Conservation (phyloP, 1,140 invertebrate genomes). For the Camponotus floridanus region DNA sequence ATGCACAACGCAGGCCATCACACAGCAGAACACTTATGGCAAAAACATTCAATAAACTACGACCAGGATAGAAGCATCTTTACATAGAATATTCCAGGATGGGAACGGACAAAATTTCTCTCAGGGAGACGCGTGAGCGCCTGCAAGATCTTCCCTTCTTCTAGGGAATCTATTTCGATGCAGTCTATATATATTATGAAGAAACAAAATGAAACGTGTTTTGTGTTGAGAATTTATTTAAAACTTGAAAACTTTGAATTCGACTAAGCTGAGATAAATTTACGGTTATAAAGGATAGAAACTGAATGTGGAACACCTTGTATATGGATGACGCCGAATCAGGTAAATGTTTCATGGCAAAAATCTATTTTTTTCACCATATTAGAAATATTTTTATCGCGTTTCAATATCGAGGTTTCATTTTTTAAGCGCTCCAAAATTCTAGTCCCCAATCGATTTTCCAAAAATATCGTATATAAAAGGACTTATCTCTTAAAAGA, state of each 20-base stretch:
- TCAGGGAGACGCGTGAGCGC: conserved; percentile 19
- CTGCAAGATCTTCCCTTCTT: background rate
- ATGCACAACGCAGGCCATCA: conserved; percentile 69
- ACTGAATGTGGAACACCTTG: background rate
- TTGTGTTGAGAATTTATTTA: background rate
- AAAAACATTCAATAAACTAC: conserved; percentile 60
- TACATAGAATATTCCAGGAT: conserved; percentile 11
- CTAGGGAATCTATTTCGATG: background rate
- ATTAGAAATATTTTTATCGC: background rate
- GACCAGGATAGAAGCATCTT: background rate
- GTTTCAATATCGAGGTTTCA: background rate
- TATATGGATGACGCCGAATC: background rate
- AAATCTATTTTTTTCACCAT: background rate
- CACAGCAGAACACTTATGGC: conserved; percentile 65
- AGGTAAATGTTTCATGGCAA: background rate
- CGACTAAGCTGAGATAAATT: background rate
- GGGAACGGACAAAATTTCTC: background rate
- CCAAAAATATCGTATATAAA: background rate
- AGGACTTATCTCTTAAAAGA: background rate
- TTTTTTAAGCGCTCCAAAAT: background rate
- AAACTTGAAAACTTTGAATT: background rate
- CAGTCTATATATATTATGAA: background rate
- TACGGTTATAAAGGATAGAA: too few species aligned
- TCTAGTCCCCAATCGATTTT: background rate
- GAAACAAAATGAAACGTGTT: background rate